Conservation (phyloP, 2,797 vertebrate genomes). For the Melanotaenia parkinsoni region DNA sequence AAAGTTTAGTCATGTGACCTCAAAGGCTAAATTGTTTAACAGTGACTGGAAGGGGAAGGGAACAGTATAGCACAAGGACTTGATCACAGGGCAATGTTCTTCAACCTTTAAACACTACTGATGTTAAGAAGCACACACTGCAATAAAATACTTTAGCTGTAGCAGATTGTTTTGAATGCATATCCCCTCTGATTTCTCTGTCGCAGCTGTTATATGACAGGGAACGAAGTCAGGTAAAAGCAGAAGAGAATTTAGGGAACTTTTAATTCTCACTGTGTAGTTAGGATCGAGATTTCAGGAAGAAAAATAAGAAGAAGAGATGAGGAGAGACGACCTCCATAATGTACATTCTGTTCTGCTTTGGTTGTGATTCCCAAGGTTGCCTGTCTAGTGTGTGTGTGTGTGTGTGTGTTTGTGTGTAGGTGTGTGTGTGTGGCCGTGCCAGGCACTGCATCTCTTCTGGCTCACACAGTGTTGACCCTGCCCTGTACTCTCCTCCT, state of each 20-base stretch:
- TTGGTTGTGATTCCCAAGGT: constrained; percentile 85
- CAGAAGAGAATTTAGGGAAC: constrained; percentile 29
- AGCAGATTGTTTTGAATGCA: not conserved
- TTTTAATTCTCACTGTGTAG: not conserved
- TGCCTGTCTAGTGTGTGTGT: constrained; percentile 69
- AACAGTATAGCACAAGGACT: constrained; percentile 47
- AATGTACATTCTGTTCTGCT: constrained; percentile 88
- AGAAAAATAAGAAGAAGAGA: constrained; percentile 47
- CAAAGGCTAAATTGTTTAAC: constrained; percentile 35
- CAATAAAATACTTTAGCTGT: constrained; percentile 16
- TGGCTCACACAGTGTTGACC: constrained; percentile 87
- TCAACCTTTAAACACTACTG: constrained; percentile 52
- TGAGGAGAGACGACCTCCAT: constrained; percentile 69
- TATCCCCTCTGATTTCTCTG: not conserved
- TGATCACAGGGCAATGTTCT: constrained; percentile 29
- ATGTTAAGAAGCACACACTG: constrained; percentile 39
- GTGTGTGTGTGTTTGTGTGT: constrained; percentile 49
- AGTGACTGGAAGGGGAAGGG: constrained; percentile 53
- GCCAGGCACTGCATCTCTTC: constrained; percentile 92
- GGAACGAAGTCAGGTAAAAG: constrained; percentile 21
- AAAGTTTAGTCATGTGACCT: constrained; percentile 71
- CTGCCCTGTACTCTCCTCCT: constrained; percentile 83
- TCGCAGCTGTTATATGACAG: not conserved
- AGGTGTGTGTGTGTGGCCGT: constrained; percentile 85
- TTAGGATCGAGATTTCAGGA: constrained; percentile 31